These are phyloP conservation scores for Agrochola lota DNA, from an alignment of 2,888 invertebrate species.

Conservation along the genomic window DNA sequence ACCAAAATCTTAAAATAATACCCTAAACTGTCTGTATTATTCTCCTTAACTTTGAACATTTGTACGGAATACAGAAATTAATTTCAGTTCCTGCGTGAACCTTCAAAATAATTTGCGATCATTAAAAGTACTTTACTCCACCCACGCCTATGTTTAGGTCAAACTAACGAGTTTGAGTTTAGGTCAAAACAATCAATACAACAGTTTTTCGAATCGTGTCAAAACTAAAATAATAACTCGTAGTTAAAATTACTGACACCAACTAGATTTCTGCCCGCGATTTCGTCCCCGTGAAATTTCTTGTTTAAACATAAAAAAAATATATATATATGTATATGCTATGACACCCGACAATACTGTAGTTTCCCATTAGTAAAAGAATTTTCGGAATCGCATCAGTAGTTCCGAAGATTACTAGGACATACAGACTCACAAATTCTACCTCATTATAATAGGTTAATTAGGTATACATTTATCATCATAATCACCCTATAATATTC, in stretches of 20 bases:
- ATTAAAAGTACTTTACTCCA: slow-evolving; percentile 25
- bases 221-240: slow-evolving; percentile 7
- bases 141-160: slow-evolving; percentile 57
- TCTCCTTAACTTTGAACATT: background rate
- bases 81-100: background rate
- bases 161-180: slow-evolving; percentile 55
- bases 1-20: background rate
- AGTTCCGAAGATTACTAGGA: too few relatives aligned
- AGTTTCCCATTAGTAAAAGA: too few relatives aligned
- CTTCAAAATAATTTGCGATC: slow-evolving; percentile 7
- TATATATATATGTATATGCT: too few relatives aligned
- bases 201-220: slow-evolving; percentile 41
- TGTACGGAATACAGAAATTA: background rate
- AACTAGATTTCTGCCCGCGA: background rate
- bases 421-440: too few relatives aligned
- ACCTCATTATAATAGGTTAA: too few relatives aligned
- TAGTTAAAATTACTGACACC: background rate
- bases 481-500: too few relatives aligned
- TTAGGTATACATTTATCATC: too few relatives aligned
- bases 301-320: too few relatives aligned
- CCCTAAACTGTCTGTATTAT: background rate
- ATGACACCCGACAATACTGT: too few relatives aligned
- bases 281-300: too few relatives aligned
- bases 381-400: too few relatives aligned
- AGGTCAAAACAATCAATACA: slow-evolving; percentile 57